Evolutionary conservation across 2,797 vertebrate species (phyloP).

Genomic region (Gastrophryne carolinensis): DNA sequence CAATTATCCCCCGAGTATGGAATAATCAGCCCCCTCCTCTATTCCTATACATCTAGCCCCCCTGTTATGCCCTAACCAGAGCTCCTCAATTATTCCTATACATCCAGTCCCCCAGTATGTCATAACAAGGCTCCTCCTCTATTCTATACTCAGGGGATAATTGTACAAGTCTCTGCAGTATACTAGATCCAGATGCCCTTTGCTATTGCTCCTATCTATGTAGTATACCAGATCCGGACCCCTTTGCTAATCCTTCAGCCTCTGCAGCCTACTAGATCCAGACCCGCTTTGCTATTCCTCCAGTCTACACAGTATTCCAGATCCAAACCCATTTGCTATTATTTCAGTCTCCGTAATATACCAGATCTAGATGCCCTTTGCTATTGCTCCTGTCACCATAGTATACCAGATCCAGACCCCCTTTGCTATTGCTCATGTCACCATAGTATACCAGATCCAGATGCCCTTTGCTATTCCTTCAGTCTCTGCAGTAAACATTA

Average conservation of each 20-base stretch:
- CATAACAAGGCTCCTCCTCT: neutral
- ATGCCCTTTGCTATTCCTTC: neutral
- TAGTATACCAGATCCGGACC: neutral
- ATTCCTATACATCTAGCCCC: neutral
- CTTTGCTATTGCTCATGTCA: neutral
- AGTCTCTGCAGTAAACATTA: neutral
- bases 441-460: neutral
- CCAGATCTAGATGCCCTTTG: too few species aligned
- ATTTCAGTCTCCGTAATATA: too few species aligned
- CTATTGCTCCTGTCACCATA: neutral
- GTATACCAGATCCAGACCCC: neutral
- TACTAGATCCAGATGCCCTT: neutral
- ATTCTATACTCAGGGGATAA: neutral
- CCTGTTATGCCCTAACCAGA: neutral
- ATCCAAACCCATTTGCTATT: neutral
- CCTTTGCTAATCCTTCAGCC: too few species aligned
- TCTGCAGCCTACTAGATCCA: too few species aligned
- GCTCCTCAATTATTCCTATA: neutral
- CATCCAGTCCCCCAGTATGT: neutral
- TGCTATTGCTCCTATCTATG: neutral
- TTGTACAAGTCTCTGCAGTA: neutral
- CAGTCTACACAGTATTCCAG: too few species aligned
- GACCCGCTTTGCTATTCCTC: too few species aligned
- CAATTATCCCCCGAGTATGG: neutral
- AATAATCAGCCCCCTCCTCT: neutral